Conservation (phyloP, 1,140 invertebrate genomes). For the Musca vetustissima region DNA sequence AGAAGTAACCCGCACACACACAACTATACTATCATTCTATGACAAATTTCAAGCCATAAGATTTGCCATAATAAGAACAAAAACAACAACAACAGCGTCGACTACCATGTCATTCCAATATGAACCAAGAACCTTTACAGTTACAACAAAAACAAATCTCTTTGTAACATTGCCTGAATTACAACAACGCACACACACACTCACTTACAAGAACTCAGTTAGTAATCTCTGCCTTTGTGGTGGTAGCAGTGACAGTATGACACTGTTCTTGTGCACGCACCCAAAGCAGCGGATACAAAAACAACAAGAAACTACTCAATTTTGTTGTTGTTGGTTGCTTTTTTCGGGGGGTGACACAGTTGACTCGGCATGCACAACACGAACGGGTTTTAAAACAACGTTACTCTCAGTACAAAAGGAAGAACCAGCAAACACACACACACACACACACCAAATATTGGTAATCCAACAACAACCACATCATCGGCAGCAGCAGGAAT, state of each 20-base stretch:
- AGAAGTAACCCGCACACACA: not conserved
- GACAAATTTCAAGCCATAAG: constrained; percentile 3
- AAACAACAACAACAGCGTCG: not conserved
- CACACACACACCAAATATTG: constrained; percentile 27
- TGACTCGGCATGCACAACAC: constrained; percentile 42
- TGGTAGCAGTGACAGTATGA: not conserved
- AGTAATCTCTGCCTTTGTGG: not conserved
- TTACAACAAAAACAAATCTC: not conserved
- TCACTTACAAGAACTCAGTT: not conserved
- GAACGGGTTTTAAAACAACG: constrained; percentile 25
- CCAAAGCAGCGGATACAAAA: constrained; percentile 27
- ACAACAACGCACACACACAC: not conserved
- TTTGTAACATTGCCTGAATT: not conserved
- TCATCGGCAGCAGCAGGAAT: not conserved
- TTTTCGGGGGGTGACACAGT: constrained; percentile 53
- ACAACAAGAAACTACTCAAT: too few species aligned
- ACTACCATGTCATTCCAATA: not conserved
- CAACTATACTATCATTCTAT: not conserved
- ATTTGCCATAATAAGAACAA: too few species aligned
- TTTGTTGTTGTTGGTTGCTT: not conserved
- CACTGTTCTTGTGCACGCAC: constrained; percentile 30
- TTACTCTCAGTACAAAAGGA: not conserved
- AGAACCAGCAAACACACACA: constrained; percentile 24
- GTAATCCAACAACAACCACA: not conserved
- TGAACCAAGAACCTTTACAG: not conserved